Conservation (phyloP, 1,140 invertebrate species). For the Drosophila ambigua region DNA sequence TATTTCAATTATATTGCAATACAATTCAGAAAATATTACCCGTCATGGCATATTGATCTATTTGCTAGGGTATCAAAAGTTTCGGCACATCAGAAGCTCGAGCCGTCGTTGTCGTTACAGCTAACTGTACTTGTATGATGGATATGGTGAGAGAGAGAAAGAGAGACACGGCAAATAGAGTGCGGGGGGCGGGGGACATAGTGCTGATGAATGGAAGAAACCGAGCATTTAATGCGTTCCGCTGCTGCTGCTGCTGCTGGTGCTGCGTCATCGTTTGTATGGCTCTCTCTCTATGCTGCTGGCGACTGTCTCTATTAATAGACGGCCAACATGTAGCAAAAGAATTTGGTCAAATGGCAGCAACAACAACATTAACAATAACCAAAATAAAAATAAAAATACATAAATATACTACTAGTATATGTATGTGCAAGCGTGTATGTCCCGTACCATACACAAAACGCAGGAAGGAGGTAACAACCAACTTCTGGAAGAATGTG, state of each 20-base stretch:
- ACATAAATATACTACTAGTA: constrained; percentile 24
- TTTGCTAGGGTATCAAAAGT: too few species aligned
- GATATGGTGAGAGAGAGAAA: background rate
- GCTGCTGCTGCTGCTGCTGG: constrained; percentile 29
- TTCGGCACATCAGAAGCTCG: too few species aligned
- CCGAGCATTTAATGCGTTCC: constrained; percentile 20
- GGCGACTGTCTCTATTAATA: constrained; percentile 69
- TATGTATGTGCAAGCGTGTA: constrained; percentile 12
- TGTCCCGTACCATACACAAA: constrained; percentile 12
- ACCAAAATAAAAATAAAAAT: constrained; percentile 45
- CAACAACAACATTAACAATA: constrained; percentile 37
- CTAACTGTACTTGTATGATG: constrained; percentile 47
- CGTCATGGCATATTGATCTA: too few species aligned
- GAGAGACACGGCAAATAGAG: background rate
- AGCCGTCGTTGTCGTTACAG: constrained; percentile 13
- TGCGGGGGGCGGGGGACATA: background rate
- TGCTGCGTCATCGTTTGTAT: constrained; percentile 65
- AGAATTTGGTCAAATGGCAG: constrained; percentile 67
- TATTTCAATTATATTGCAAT: too few species aligned
- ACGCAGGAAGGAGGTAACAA: constrained; percentile 11
- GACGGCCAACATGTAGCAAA: constrained; percentile 57
- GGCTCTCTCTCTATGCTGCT: constrained; percentile 37
- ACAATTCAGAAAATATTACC: too few species aligned
- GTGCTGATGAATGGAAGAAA: constrained; percentile 24
- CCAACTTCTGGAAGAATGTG: too few species aligned